Evolutionary conservation across 2,888 invertebrate species (phyloP), one percentile per base, ranked within the genome.

Genomic region (Stenotaenia linearis): DNA sequence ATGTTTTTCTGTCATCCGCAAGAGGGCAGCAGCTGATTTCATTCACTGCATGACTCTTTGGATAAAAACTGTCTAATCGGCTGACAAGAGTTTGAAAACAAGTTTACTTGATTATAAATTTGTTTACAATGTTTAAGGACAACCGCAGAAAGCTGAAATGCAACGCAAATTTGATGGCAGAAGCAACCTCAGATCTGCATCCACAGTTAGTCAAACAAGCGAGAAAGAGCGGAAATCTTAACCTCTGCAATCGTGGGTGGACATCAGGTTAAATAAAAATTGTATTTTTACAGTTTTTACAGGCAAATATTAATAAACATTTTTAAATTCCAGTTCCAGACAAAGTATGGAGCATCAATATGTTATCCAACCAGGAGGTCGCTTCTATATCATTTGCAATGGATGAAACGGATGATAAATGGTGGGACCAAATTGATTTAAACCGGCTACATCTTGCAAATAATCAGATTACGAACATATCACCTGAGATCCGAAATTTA

Each of bases 361-460:
- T 85, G n/a, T 85, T 87, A 81, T 85, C 86, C 21, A 85, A 85
- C 18, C 86, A 86, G 79, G 87, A 88, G 80, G 84, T 85, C 0
- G 85, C 85, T 82, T 84, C 84, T 40, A 83, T 86, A 7, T 82
- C 83, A 0, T 81, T 84, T 40, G 83, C 83, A 15, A 81, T 84
- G 81, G 84, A 83, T 23, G 81, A 80, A 79, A 86, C 86, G 79
- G 87, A 86, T 35, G 85, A 86, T 61, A 90, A 89, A 82, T 96
- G 96, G 96, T 95, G 95, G 95, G 93, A 92, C 85, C 91, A 92
- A 84, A 91, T 92, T 83, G 91, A 93, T 1, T 87, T 96, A 25
- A 91, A 90, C 81, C 91, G 90, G 83, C 88, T 96, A 82, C 94
- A 95, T 56, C 82, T 88, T 21, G 86, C 87, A 1, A 87, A 86